Evolutionary conservation across 2,113 vertebrate genomes (phyloP).

Genomic region (Syngnathus typhle): DNA sequence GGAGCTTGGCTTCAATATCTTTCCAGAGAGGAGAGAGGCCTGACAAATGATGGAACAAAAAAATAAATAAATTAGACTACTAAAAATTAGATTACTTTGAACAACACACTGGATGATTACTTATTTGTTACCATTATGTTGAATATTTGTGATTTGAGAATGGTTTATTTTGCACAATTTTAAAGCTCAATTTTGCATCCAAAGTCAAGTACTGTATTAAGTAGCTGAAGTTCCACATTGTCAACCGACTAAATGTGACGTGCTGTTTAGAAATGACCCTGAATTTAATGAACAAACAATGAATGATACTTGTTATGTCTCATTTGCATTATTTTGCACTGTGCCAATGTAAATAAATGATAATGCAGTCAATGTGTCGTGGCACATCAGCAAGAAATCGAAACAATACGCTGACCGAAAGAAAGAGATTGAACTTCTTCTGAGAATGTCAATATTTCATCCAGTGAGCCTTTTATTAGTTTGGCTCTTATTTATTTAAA

Average conservation of each 20-base stretch:
- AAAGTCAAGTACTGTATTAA: not conserved
- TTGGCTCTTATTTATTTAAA: conserved; percentile 83
- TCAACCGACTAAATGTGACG: not conserved
- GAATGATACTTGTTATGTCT: not conserved
- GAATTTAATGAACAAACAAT: too few relatives aligned
- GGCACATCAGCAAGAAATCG: not conserved
- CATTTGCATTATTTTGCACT: conserved; percentile 43
- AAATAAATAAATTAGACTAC: not conserved
- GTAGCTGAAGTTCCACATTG: not conserved
- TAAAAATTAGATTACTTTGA: not conserved
- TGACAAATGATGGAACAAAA: conserved; percentile 43
- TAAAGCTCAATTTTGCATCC: not conserved
- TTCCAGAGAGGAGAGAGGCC: conserved; percentile 79
- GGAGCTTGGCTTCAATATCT: conserved; percentile 88
- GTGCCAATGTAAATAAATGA: conserved; percentile 22
- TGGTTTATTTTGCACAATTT: not conserved
- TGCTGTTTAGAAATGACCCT: not conserved
- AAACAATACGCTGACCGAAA: not conserved
- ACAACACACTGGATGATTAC: not conserved
- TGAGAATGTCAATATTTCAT: conserved; percentile 8
- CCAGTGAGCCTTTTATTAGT: conserved; percentile 89
- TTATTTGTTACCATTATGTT: not conserved
- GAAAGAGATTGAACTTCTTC: not conserved
- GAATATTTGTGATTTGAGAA: not conserved
- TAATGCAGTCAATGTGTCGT: not conserved